Evolutionary conservation across 1,140 invertebrate species (phyloP).

Genomic region (Zaprionus gabonicus): DNA sequence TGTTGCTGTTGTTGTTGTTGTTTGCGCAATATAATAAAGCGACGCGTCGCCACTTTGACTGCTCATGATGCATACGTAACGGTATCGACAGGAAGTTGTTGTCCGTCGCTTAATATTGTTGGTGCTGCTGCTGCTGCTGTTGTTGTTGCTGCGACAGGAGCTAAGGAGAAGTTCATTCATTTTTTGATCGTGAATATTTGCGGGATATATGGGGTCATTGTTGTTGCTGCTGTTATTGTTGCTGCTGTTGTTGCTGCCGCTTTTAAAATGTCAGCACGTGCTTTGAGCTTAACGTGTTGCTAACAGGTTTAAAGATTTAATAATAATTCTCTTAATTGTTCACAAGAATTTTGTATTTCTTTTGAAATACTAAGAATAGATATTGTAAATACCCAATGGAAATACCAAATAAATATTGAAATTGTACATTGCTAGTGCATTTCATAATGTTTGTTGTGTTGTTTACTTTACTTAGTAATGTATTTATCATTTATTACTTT

Average conservation of each 20-base stretch:
- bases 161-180: conserved; percentile 58
- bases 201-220: conserved; percentile 53
- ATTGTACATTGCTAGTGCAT: no score
- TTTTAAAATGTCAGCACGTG: conserved; percentile 45
- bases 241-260: not conserved
- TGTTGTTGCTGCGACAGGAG: conserved; percentile 27
- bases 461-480: no score
- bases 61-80: conserved; percentile 72
- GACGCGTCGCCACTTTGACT: conserved; percentile 38
- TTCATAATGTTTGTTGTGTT: no score
- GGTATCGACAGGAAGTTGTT: conserved; percentile 73
- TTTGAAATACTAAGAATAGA: not conserved
- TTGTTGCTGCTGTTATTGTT: conserved; percentile 24
- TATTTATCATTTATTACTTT: no score
- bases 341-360: not conserved
- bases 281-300: conserved; percentile 2
- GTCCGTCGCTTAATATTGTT: conserved; percentile 19
- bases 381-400: not conserved
- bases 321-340: not conserved
- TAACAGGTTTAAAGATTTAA: not conserved
- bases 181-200: conserved; percentile 1
- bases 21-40: conserved; percentile 55
- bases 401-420: not conserved
- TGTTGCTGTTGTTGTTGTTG: conserved; percentile 17
- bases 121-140: conserved; percentile 14